Evolutionary conservation across 2,888 invertebrate species (phyloP).

Genomic region (Meloe dianella): DNA sequence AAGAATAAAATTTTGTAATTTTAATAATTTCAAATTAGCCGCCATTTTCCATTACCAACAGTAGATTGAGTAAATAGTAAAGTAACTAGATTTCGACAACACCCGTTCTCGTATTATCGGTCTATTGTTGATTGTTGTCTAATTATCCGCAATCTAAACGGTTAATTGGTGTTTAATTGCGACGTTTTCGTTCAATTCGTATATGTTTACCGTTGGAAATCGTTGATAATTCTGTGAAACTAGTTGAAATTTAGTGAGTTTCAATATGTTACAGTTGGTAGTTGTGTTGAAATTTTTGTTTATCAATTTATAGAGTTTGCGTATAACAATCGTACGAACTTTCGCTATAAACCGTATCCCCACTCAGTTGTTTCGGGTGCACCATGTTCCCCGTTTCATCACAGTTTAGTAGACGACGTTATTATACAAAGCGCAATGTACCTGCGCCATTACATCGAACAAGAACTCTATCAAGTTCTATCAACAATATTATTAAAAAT

Average conservation of each 20-base stretch:
- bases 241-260: too few relatives aligned
- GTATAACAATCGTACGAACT: constrained; percentile 51
- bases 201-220: too few relatives aligned
- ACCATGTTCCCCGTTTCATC: constrained; percentile 59
- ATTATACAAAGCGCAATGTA: constrained; percentile 61
- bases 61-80: neutral
- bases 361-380: constrained; percentile 60
- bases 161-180: too few relatives aligned
- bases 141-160: too few relatives aligned
- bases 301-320: constrained; percentile 37
- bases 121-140: neutral
- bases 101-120: constrained; percentile 1
- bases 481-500: constrained; percentile 59
- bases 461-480: constrained; percentile 59
- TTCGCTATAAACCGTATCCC: constrained; percentile 55
- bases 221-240: too few relatives aligned
- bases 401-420: constrained; percentile 60
- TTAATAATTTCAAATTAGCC: neutral
- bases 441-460: constrained; percentile 61
- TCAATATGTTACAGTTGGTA: neutral
- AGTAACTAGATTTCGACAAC: neutral
- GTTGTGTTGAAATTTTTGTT: constrained; percentile 25
- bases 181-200: too few relatives aligned
- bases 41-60: neutral
- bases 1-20: too few relatives aligned